Evolutionary conservation across 2,113 vertebrate genomes (phyloP), one percentile per base, ranked within the genome.

Genomic region (Oryzias melastigma): DNA sequence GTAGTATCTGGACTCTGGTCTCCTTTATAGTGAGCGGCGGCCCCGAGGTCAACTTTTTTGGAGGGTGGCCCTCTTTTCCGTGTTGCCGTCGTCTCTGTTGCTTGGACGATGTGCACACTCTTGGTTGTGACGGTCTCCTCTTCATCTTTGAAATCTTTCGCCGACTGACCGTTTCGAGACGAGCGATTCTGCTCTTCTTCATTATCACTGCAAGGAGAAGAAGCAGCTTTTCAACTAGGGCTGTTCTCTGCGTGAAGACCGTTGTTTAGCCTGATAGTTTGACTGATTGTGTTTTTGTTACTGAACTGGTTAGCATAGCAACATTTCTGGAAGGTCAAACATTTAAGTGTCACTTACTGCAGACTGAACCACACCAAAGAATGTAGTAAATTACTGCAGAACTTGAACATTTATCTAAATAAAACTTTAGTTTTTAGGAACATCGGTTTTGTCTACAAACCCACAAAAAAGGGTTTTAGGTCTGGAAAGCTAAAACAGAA

Each of bases 41-140:
- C 97, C 49, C 97, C 97, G 42, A 99, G 85, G 88, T 99, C 96
- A 72, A 99, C 95, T 52, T 94, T 97, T 90, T 93, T 98, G 43
- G 96, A 95, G 19, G 95, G 97, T 29, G 93, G 92, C 47, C 91
- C 94, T 62, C 93, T 99, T 73, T 97, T 98, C 70, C 95, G 93
- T 16, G 94, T 95, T 40, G 95, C 96, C 43, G 94, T 97, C 14
- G 94, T 96, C 87, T 98, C 96, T 61, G 95, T 97, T 71, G 95
- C 93, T 87, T 98, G 95, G 73, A 95, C 95, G 63, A 96, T 96
- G 29, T 95, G 92, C 75, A 96, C 91, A 53, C 94, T 95, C 91
- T 96, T 97, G 16, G 95, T 95, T 18, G 95, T 96, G 71, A 97
- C 95, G 0, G 93, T 97, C 75, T 98, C 96, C 66, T 98, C 96